Conservation (phyloP, 2,797 vertebrate species). For the Urocyon cinereoargenteus region DNA sequence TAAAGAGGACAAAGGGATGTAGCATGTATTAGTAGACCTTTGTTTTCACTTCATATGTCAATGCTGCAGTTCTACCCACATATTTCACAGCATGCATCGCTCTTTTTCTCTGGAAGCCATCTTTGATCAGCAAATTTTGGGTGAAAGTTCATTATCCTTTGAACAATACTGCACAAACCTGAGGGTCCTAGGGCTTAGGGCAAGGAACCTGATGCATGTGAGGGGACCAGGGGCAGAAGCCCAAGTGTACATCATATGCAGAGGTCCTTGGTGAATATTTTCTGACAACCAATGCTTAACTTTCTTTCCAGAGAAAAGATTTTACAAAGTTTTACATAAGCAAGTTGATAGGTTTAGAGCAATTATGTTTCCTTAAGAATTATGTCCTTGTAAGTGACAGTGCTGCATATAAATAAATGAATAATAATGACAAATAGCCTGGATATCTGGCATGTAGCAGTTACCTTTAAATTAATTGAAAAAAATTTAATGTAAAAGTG, state of each 20-base stretch:
- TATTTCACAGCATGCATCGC: not conserved
- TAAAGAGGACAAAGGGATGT: not conserved
- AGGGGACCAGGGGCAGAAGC: not conserved
- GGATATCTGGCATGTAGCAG: constrained; percentile 62
- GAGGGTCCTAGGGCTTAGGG: not conserved
- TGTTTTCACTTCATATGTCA: not conserved
- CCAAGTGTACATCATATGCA: not conserved
- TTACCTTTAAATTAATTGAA: constrained; percentile 80
- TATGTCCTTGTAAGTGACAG: constrained; percentile 75
- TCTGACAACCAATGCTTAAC: not conserved
- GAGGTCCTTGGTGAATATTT: not conserved
- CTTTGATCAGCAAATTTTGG: not conserved
- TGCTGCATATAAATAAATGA: constrained; percentile 78
- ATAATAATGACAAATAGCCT: constrained; percentile 78
- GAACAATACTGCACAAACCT: not conserved
- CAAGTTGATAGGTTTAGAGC: constrained; percentile 54
- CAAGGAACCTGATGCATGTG: not conserved
- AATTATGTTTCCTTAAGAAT: constrained; percentile 76
- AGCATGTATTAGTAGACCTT: not conserved
- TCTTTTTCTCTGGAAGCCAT: constrained; percentile 7
- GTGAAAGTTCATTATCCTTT: not conserved
- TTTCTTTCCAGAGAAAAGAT: constrained; percentile 45
- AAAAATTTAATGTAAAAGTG: constrained; percentile 72
- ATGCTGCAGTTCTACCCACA: not conserved
- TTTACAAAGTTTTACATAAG: constrained; percentile 64